Base-by-base conservation (phyloP, 64 coral and sea anemone genomes). In the Dendrophyllia cribrosa region DNA sequence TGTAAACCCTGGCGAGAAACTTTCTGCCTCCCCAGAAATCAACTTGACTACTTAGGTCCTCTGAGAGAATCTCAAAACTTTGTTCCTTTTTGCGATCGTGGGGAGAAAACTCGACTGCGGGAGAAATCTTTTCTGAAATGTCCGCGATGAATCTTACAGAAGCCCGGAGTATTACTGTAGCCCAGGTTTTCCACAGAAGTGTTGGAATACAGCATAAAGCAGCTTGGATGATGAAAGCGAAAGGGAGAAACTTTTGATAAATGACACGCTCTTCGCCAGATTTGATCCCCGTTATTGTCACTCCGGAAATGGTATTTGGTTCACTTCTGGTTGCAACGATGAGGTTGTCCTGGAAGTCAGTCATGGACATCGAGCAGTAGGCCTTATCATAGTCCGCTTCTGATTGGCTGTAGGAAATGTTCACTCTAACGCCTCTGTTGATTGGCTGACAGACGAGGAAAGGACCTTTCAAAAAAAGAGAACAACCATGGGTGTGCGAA, bases 371-470 rank as follows among this genome's bases (percentile, higher is more conserved):
- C 14, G 79, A 87, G 58, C 95, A 97, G 51, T 88, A 97, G 25
- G 95, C 82, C 26, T 83, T 89, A 77, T 97, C 88, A 43, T 97
- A 97, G n/a, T 90, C 74, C 4, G 95, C 82, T 24, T 86, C 88
- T 60, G 82, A 88, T 34, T 76, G 82, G 74, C 74, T 83, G 89
- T 97, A 97, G 25, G 95, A 94, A 7, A 72, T 77, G 75, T 94
- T 81, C 0, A 88, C 82, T 70, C 86, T 89, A 19, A 87, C 24
- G 14, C 65, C 82, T 87, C 83, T 91, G 88, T 93, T 90, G 56
- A 97, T 90, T 88, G 95, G 95, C 23, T 97, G 82, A 20, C 95
- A 97, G 26, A 94, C 70, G 22, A 97, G 72, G 43, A 88, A 81
- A 56, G 64, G 50, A 26, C 90, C 91, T 94, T 72, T 56, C 23